phyloP scores from a whole-genome alignment of 1,140 invertebrate genomes.

The Hypsibius dujardini region DNA sequence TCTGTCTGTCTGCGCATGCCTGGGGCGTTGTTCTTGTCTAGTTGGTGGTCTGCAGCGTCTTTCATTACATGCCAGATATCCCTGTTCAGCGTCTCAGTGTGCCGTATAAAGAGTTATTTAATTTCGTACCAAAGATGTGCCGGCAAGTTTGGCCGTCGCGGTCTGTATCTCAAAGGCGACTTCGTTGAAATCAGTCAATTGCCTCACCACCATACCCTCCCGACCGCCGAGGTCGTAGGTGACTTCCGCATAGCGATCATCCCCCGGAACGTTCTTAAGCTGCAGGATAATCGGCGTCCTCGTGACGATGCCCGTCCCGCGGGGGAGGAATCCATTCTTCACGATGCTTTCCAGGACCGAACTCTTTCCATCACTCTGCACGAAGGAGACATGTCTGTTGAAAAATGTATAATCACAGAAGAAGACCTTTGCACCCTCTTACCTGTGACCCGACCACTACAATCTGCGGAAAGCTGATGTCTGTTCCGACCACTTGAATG shows the following conservation, averaged over 20 bases:
- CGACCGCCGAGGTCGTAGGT: no score
- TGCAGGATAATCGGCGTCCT: slow-evolving; percentile 5
- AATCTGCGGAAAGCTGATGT: neutral
- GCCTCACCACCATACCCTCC: no score
- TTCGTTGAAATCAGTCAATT: no score
- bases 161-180: no score
- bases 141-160: neutral
- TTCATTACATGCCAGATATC: neutral
- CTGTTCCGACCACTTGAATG: neutral
- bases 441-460: neutral
- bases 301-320: neutral
- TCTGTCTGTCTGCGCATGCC: no score
- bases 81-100: neutral
- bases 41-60: no score
- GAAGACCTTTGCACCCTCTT: neutral
- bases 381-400: neutral
- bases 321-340: neutral
- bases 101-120: neutral
- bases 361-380: slow-evolving; percentile 9
- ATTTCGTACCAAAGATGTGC: neutral
- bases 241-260: no score
- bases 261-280: neutral
- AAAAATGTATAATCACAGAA: neutral
- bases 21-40: no score
- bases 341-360: slow-evolving; percentile 1